Base-by-base conservation (phyloP, 2,797 vertebrate genomes). In the Acestrorhynchus altus region DNA sequence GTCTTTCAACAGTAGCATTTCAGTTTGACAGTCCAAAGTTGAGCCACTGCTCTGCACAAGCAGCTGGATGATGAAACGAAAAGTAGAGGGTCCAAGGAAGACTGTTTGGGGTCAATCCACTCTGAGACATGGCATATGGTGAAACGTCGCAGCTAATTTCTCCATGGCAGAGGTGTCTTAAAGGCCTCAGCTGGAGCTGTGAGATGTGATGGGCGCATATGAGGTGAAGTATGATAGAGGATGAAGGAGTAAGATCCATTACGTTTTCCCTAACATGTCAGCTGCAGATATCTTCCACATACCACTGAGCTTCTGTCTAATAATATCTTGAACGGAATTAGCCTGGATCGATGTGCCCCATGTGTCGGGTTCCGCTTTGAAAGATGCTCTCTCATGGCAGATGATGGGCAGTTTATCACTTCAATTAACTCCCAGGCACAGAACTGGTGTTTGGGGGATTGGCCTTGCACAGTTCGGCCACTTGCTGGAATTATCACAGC, bases 351-450 rank as follows among this genome's bases (percentile, higher is more conserved):
- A 86, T 89, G 79, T 67, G 52, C 70, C 79, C 65, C 13, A 40
- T 66, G 79, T 83, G 61, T 81, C 31, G 74, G 63, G 85, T 83
- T 85, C 83, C 84, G 52, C 83, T 87, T 77, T 11, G 83, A 63
- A 82, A 79, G 82, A 86, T 79, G 82, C 74, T 78, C 82, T 79
- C 84, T 60, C 76, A 42, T 85, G 85, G 85, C 88, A 89, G 88
- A 86, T 89, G 89, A 88, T 79, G 72, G 77, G 76, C 77, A 87
- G 83, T 90, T 88, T 87, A 90, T 89, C 88, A 81, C 85, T 82
- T 84, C 85, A 84, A 88, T 90, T 88, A 89, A 83, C 85, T 82
- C 39, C 8, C 47, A 82, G 72, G 79, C 84, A 85, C 83, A 83
- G 71, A 56, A 65, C 78, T 64, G 81, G 78, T 69, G 78, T 60